Conservation (phyloP, 2,113 vertebrate genomes). For the Ailurus styani region DNA sequence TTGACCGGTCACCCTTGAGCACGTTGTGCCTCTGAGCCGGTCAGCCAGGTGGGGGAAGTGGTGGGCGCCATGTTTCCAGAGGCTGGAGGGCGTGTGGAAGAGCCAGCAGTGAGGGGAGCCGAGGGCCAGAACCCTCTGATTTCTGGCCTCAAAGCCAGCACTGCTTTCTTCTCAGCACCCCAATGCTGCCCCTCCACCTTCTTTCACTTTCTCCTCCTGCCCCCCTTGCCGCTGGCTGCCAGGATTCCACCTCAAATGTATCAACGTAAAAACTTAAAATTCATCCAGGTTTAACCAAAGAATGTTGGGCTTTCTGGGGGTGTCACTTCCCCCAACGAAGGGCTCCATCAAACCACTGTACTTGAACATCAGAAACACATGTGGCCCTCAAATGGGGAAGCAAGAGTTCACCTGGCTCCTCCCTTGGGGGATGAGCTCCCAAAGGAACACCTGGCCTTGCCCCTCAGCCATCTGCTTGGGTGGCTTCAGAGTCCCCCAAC, state of each 20-base stretch:
- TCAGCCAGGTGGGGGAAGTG: neutral
- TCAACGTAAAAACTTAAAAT: neutral
- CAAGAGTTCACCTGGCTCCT: neutral
- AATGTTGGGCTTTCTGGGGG: neutral
- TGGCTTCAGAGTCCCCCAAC: neutral
- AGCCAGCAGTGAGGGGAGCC: neutral
- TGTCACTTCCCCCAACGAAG: neutral
- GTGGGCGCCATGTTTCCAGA: neutral
- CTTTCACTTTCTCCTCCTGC: neutral
- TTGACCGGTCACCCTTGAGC: neutral
- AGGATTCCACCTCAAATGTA: neutral
- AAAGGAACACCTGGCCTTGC: neutral
- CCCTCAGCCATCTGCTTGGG: neutral
- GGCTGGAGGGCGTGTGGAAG: neutral
- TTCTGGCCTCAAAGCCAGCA: neutral
- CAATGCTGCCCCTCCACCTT: too few species aligned
- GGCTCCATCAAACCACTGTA: neutral
- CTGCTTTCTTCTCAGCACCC: neutral
- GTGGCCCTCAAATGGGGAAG: neutral
- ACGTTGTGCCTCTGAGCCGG: neutral
- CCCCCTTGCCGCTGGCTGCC: neutral
- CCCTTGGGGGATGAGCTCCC: neutral
- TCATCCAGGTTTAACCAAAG: neutral
- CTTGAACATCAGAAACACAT: neutral
- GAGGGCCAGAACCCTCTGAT: neutral